Base-by-base conservation (phyloP, 2,888 invertebrate genomes). In the Lasioglossum vierecki region DNA sequence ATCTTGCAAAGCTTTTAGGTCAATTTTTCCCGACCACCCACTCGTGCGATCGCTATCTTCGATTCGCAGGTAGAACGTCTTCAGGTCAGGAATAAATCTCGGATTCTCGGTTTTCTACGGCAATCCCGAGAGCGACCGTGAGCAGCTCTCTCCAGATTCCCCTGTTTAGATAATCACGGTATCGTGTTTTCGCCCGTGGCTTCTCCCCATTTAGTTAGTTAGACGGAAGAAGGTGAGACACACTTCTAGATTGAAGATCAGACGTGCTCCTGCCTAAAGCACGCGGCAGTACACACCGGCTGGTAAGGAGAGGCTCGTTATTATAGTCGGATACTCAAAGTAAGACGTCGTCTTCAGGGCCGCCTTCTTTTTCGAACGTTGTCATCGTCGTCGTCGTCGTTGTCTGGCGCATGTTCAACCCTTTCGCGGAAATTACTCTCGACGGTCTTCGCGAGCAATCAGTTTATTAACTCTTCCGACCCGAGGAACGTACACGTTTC, bases 191-290 rank as follows among this genome's bases (percentile, higher is more conserved):
- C 84, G 15, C 82, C 70, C 76, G 76, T 46, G 72, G 74, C 80
- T 76, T 60, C 80, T 66, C 79, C 79, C 84, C 80, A 78, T 84
- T 82, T 80, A 79, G 78, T 86, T 83, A 80, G 82, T 87, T 88
- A 79, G 80, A 74, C 77, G 83, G 63, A 77, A 68, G 81, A 53
- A 82, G 80, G 66, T 71, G 80, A 82, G 82, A 79, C 80, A 63
- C 77, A 73, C 63, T 87, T 44, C 46, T 68, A 80, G 83, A 86
- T 84, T 83, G 86, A 86, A 82, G 86, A 86, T 88, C 87, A 82
- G 87, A 86, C 86, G 86, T 84, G 87, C 84, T 88, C 76, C 79
- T 72, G 70, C 74, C 39, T 82, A 82, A 76, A 88, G 86, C 81
- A 82, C 86, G 78, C 70, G 80, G 60, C 87, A 70, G 35, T 35